A percentile compares a stretch with the other conserved stretches of the same genome.
phyloP scores from a whole-genome alignment of 1,140 invertebrate species.

The Scaptomyza graminum region DNA sequence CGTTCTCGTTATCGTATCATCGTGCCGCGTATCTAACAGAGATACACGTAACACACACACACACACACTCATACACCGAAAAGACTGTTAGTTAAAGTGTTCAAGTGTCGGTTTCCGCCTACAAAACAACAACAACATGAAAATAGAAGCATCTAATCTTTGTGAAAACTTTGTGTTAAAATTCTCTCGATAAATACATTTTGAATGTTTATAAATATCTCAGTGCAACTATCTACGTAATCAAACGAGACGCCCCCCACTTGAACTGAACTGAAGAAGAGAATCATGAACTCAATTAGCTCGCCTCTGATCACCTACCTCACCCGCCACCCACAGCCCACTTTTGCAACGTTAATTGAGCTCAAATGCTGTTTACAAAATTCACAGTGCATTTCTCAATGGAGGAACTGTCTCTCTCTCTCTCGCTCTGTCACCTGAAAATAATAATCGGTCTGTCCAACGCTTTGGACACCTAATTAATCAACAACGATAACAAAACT shows the following conservation, averaged over 20 bases:
- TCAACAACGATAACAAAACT: conserved; percentile 60
- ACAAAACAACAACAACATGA: conserved; percentile 29
- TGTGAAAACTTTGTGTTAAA: conserved; percentile 18
- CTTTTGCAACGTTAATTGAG: conserved; percentile 47
- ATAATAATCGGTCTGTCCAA: conserved; percentile 60
- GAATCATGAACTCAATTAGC: conserved; percentile 64
- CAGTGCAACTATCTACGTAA: conserved; percentile 17
- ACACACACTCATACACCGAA: background rate
- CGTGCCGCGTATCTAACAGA: conserved; percentile 36
- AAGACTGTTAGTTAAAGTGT: conserved; percentile 28
- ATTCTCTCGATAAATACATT: conserved; percentile 48
- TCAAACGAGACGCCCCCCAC: conserved; percentile 25
- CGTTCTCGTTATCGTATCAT: conserved; percentile 7
- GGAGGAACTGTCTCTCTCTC: conserved; percentile 1
- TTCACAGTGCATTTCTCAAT: conserved; percentile 15
- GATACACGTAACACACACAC: conserved; percentile 26
- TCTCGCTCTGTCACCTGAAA: conserved; percentile 44
- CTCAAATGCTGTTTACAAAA: conserved; percentile 30
- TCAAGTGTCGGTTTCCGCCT: conserved; percentile 63
- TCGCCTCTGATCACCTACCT: conserved; percentile 18
- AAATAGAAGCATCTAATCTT: conserved; percentile 9
- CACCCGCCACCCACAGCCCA: background rate
- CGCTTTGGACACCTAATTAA: conserved; percentile 57
- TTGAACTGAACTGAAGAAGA: background rate
- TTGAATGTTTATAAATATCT: background rate